Base-by-base conservation (phyloP, 2,797 vertebrate species). In the Emydoidea blandingii region DNA sequence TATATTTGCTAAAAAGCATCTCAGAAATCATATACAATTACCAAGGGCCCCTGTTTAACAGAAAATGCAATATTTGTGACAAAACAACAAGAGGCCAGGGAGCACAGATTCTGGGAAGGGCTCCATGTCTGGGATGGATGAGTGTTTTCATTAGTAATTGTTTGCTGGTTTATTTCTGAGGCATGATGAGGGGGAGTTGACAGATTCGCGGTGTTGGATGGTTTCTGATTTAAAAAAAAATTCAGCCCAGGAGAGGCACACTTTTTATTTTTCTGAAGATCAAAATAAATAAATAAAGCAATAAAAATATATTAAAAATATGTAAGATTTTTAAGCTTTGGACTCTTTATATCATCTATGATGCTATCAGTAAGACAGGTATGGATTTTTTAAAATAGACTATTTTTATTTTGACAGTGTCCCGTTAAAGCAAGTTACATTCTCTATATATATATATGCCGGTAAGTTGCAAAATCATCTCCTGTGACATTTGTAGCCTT, bases 371-470 rank as follows among this genome's bases (percentile, higher is more conserved):
- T 47, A 47, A 83, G 80, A 83, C 2, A 74, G 65, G 19, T 11
- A 91, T 12, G 31, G 49, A 92, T 62, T 85, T 83, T 81, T 96
- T 95, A 76, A 44, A 72, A 52, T 91, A 54, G 49, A 31, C 92
- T 44, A 87, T 37, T 94, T 27, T 91, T 57, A 89, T 72, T 65
- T 76, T 81, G 65, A 91, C 81, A 94, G 68, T 29, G 53, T 84
- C 87, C 14, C 44, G 29, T 76, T 76, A 76, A 76, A 47, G 12
- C 41, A 76, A 47, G 12, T 76, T 76, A 47, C 14, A 41, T 41
- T 3, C 14, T 8, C 18, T n/a, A 44, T 44, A 44, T 44, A 44
- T 44, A 44, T 44, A 44, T 44, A 44, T 41, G 7, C 44, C 44
- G 44, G 79, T 74, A 44, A 27, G 21, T 49, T 93, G 78, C 50